Evolutionary conservation across 2,797 vertebrate genomes (phyloP).

Genomic region (Cirrhinus molitorella): DNA sequence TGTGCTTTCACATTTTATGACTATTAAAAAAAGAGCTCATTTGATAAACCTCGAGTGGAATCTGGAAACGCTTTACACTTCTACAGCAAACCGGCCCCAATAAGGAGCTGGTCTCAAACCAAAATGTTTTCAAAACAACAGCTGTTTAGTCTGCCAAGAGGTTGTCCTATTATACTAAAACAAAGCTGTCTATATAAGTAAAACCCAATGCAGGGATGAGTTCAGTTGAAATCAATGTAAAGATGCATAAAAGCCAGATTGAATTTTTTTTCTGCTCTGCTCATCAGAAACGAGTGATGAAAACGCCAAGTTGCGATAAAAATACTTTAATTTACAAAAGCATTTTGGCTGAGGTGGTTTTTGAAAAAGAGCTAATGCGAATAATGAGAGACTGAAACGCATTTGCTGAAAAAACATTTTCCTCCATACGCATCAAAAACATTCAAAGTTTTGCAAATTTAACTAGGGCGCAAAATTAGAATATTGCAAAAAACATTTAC

Average conservation of each 20-base stretch:
- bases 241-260: background rate
- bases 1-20: background rate
- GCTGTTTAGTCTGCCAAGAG: background rate
- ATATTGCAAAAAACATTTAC: too few species aligned
- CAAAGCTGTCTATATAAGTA: background rate
- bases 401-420: too few species aligned
- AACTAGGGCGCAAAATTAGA: too few species aligned
- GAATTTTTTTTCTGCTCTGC: background rate
- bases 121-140: background rate
- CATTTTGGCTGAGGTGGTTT: too few species aligned
- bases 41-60: background rate
- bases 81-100: background rate
- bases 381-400: too few species aligned
- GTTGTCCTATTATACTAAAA: background rate
- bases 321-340: too few species aligned
- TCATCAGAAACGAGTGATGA: too few species aligned
- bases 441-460: too few species aligned
- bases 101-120: constrained; percentile 4
- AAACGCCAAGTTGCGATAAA: too few species aligned
- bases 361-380: too few species aligned
- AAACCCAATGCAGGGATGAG: background rate
- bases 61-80: background rate
- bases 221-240: background rate
- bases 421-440: too few species aligned
- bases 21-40: background rate